Evolutionary conservation across 2,888 invertebrate species (phyloP), one percentile per base, ranked within the genome.

Genomic region (Lucinisca nassula): DNA sequence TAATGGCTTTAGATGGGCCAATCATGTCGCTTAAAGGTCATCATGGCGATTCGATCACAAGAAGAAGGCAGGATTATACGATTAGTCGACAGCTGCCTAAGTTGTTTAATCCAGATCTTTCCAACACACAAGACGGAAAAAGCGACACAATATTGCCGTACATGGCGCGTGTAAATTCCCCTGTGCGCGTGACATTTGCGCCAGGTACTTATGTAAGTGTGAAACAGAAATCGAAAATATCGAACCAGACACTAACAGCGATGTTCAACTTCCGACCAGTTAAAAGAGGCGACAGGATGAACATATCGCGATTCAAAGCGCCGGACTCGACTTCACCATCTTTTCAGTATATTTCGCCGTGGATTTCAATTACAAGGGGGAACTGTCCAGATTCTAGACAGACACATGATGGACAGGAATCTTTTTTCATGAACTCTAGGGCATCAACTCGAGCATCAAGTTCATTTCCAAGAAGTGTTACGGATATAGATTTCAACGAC

Each of bases 291-390:
- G 89, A 90, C 40, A 80, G 75, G 21, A 24, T 51, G 2, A 27
- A 67, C 4, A 55, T 81, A n/a, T 45, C 24, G 35, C 45, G 79
- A 45, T 83, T 90, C 32, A 82, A 85, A 0, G 61, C 85, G 17
- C 89, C 89, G 3, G 89, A 90, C 37, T 87, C 89, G 1, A 90
- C 89, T 0, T 74, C 84, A 24, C 81, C 89, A 1, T 83, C 89
- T 0, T 70, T 90, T 17, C 82, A 85, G 27, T 81, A 85, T 67
- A 30, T 87, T 21, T 87, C 89, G 3, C 87, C 89, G 3, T 90
- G 89, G 89, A 72, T 90, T 24, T 90, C 89, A 3, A 67, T 90
- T 1, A 87, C 89, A 17, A 90, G 83, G 72, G 79, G 81, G 10
- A 87, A 90, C 51, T 87, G 40, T 49, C 75, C 37, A 24, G 89